Conservation (phyloP, 2,113 vertebrate genomes). For the Pycnonotus jocosus region DNA sequence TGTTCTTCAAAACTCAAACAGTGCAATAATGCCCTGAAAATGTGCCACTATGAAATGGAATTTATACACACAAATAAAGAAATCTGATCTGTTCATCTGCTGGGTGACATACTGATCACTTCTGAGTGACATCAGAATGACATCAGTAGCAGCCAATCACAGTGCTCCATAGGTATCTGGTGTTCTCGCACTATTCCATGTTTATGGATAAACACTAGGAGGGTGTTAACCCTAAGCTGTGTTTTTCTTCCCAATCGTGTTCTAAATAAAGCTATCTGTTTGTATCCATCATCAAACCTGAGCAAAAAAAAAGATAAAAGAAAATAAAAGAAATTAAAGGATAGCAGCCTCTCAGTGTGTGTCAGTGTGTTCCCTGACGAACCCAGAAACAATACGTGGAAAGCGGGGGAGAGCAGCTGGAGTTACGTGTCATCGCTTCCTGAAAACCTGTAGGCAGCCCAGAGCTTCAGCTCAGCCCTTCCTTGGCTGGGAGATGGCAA, state of each 20-base stretch:
- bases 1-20: not conserved
- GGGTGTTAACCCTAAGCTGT: slow-evolving; percentile 61
- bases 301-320: not conserved
- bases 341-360: not conserved
- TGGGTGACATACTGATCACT: not conserved
- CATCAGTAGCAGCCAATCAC: slow-evolving; percentile 67
- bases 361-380: slow-evolving; percentile 51
- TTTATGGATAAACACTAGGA: slow-evolving; percentile 69
- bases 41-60: not conserved
- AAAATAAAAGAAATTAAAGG: not conserved
- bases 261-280: slow-evolving; percentile 70
- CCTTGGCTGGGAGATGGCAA: not conserved
- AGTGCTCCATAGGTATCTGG: slow-evolving; percentile 26
- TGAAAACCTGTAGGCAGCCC: slow-evolving; percentile 27
- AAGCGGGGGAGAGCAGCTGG: slow-evolving; percentile 39
- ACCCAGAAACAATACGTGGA: slow-evolving; percentile 67
- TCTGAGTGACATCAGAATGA: slow-evolving; percentile 60
- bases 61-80: slow-evolving; percentile 16
- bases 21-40: not conserved
- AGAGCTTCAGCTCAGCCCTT: not conserved
- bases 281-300: slow-evolving; percentile 59
- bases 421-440: slow-evolving; percentile 22
- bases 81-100: slow-evolving; percentile 50
- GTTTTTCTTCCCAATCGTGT: slow-evolving; percentile 55
- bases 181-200: slow-evolving; percentile 62